phyloP scores from a whole-genome alignment of 2,113 vertebrate species.

The Mirounga angustirostris region DNA sequence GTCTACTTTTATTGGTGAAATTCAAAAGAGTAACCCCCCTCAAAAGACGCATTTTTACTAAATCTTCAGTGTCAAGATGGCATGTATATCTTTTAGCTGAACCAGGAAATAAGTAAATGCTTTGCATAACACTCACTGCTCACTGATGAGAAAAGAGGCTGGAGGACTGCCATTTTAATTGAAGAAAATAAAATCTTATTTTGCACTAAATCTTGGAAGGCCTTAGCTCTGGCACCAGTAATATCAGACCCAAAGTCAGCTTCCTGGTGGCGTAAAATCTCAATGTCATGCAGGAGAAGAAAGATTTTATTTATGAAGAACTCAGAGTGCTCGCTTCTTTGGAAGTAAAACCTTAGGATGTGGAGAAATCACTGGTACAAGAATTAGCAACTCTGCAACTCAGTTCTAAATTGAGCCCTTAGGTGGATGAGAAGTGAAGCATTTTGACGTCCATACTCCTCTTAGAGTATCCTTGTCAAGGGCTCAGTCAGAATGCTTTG shows the following conservation, averaged over 20 bases:
- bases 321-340: background rate
- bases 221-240: background rate
- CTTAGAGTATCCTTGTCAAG: too few relatives aligned
- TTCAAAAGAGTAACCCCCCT: constrained; percentile 14
- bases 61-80: background rate
- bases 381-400: background rate
- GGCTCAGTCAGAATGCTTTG: background rate
- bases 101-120: background rate
- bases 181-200: constrained; percentile 33
- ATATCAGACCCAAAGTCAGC: background rate
- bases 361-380: background rate
- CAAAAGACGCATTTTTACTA: background rate
- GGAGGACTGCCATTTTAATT: background rate
- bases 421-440: background rate
- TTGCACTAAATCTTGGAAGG: background rate
- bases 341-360: background rate
- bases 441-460: background rate
- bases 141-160: background rate
- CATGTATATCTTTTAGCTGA: background rate
- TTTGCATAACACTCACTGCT: background rate
- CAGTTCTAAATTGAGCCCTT: background rate
- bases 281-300: background rate
- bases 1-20: background rate
- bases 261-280: background rate
- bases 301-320: background rate